Base-by-base conservation (phyloP, 2,888 invertebrate genomes). In the Dermolepida albohirtum region DNA sequence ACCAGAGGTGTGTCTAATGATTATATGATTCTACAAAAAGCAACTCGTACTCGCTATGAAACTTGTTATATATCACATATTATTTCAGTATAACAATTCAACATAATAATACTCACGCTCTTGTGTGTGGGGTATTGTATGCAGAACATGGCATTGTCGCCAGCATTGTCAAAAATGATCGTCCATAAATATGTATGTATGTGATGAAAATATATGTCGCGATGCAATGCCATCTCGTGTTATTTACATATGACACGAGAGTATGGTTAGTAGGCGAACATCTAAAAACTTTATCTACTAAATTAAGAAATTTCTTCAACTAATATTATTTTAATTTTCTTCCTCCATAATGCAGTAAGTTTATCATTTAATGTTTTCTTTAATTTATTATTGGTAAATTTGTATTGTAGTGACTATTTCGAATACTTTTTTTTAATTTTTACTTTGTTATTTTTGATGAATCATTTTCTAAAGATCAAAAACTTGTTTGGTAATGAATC, bases 1-100 rank as follows among this genome's bases (percentile, higher is more conserved):
- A 47, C 59, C 47, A 62, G 27, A 62, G 59, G 59, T 62, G 59
- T 47, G 59, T 39, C 59, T 62, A 62, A 62, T 34, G 59, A 62
- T 47, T 47, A 47, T 47, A 62, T n/a, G 34, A 29, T 49, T 47
- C 49, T 47, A 62, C 12, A 57, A 47, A 62, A 44, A 39, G 2
- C 11, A 8, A n/a, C 27, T 12, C 10, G 51, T 29, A 29, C 27
- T n/a, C 11, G 22, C 22, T 4, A 22, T 22, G 22, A 22, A 22
- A 22, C 22, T 22, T 22, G 22, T 22, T 22, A 22, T 22, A 22
- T 6, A 34, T 34, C 34, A 34, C 6, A 34, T 10, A 10, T 52
- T 14, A 29, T 52, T 27, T 52, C n/a, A 57, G 29, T 16, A 10
- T 40, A 54, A 44, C 59, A 47, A 47, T 17, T 62, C 59, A 62